Evolutionary conservation across 1,140 invertebrate genomes (phyloP).

Genomic region (Bombus ignitus): DNA sequence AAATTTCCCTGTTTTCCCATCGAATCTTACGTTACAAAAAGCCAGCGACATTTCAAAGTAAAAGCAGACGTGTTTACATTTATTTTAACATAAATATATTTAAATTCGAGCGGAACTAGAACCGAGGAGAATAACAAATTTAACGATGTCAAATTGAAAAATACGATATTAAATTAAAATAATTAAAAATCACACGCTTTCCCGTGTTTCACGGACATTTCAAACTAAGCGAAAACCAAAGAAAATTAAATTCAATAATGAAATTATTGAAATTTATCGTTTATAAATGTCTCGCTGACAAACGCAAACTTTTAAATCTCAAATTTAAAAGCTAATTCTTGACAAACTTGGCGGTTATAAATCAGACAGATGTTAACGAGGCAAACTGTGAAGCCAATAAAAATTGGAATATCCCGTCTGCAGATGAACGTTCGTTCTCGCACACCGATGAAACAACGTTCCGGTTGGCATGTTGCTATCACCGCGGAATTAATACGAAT

Average conservation of each 20-base stretch:
- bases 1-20: neutral
- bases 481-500: conserved; percentile 42
- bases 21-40: too few relatives aligned
- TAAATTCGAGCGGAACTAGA: too few relatives aligned
- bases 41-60: neutral
- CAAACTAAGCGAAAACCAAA: neutral
- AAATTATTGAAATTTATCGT: neutral
- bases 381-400: neutral
- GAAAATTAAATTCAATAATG: neutral
- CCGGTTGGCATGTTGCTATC: neutral
- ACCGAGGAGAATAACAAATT: too few relatives aligned
- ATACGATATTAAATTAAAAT: too few relatives aligned
- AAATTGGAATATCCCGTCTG: neutral
- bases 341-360: neutral
- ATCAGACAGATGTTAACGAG: neutral
- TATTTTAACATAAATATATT: neutral
- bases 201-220: too few relatives aligned
- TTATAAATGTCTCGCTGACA: neutral
- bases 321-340: neutral
- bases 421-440: neutral
- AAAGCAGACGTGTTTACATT: neutral
- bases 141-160: too few relatives aligned
- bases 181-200: too few relatives aligned
- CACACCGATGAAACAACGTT: conserved; percentile 4
- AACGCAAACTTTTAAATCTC: too few relatives aligned